phyloP scores from a whole-genome alignment of 1,140 invertebrate genomes.

The Acarapis woodi region DNA sequence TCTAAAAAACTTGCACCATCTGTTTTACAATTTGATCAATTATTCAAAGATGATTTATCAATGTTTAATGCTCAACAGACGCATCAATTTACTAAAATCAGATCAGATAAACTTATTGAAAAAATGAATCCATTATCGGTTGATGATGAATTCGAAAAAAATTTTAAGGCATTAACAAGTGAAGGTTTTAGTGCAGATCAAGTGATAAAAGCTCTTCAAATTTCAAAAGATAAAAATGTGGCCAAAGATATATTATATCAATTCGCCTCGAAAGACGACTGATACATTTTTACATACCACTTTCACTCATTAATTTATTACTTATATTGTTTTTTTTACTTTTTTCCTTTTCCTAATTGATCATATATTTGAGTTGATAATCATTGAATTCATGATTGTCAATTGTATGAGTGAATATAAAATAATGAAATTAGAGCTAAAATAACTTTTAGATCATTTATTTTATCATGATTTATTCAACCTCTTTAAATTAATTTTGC shows the following conservation, averaged over 20 bases:
- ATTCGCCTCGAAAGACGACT: slow-evolving; percentile 34
- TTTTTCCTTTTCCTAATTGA: too few relatives aligned
- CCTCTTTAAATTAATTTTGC: too few relatives aligned
- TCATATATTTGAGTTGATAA: too few relatives aligned
- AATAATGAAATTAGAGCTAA: too few relatives aligned
- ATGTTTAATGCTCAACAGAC: slow-evolving; percentile 18
- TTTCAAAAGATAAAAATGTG: slow-evolving; percentile 76
- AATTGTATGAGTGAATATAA: too few relatives aligned
- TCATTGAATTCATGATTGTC: too few relatives aligned
- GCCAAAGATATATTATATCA: slow-evolving; percentile 77
- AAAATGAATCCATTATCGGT: slow-evolving; percentile 21
- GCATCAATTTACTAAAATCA: slow-evolving; percentile 18
- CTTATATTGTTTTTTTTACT: not conserved
- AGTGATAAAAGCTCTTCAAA: slow-evolving; percentile 59
- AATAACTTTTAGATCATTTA: too few relatives aligned
- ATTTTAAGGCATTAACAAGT: slow-evolving; percentile 50
- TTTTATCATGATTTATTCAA: too few relatives aligned
- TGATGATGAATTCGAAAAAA: slow-evolving; percentile 68
- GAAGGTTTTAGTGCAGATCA: slow-evolving; percentile 66
- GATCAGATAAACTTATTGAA: slow-evolving; percentile 17
- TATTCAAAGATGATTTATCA: not conserved
- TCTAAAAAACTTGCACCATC: not conserved
- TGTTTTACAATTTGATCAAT: not conserved
- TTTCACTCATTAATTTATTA: not conserved
- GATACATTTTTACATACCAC: not conserved